phyloP scores from a whole-genome alignment of 1,140 invertebrate genomes.

The Pomacea maculata region DNA sequence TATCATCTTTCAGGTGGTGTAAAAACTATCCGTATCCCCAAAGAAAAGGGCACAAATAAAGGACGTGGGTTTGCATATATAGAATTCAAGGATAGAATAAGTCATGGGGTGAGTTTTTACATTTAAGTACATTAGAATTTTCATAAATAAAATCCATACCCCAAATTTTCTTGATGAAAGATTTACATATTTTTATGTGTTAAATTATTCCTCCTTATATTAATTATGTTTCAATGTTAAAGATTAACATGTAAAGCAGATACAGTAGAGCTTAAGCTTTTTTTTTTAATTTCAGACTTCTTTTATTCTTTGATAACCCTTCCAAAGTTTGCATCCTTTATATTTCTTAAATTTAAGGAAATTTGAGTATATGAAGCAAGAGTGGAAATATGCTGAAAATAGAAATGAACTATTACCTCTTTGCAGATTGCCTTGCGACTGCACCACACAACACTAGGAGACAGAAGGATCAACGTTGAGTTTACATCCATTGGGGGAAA shows the following conservation, averaged over 20 bases:
- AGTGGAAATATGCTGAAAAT: background rate
- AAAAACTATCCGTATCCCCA: slow-evolving; percentile 51
- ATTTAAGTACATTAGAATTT: background rate
- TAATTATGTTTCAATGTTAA: too few species aligned
- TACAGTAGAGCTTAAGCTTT: too few species aligned
- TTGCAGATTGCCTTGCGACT: slow-evolving; percentile 50
- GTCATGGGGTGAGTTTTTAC: slow-evolving; percentile 45
- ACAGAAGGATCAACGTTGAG: slow-evolving; percentile 54
- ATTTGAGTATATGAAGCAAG: background rate
- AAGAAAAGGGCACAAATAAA: slow-evolving; percentile 43
- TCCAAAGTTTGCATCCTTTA: too few species aligned
- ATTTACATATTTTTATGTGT: background rate
- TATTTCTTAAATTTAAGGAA: too few species aligned
- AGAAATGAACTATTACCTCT: background rate
- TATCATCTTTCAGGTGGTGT: slow-evolving; percentile 42
- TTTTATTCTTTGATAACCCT: too few species aligned
- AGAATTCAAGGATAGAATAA: slow-evolving; percentile 50
- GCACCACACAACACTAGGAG: slow-evolving; percentile 50
- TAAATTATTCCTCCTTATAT: too few species aligned
- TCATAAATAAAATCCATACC: background rate
- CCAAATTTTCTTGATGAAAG: too few species aligned
- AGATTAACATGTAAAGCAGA: too few species aligned
- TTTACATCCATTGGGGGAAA: slow-evolving; percentile 50
- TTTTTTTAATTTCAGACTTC: too few species aligned
- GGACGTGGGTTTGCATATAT: slow-evolving; percentile 55